Evolutionary conservation across 2,113 vertebrate species (phyloP).

Genomic region (Phyllostomus discolor): DNA sequence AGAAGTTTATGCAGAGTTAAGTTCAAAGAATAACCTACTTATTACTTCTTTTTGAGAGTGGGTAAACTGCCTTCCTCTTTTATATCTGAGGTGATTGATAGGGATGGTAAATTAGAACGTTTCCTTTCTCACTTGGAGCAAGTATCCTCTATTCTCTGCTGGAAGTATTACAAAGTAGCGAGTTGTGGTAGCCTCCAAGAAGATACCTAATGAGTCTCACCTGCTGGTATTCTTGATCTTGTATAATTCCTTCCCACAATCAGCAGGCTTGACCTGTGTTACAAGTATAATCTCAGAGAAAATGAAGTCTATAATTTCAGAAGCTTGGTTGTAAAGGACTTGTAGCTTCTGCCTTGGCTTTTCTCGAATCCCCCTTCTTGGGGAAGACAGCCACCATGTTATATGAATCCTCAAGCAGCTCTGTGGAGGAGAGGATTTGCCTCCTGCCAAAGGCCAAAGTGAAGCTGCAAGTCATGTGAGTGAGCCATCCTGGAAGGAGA

Average conservation of each 20-base stretch:
- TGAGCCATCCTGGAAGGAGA: background rate
- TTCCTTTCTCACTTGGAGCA: background rate
- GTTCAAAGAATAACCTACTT: background rate
- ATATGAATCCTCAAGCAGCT: background rate
- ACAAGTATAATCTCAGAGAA: background rate
- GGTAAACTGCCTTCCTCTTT: background rate
- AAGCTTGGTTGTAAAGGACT: background rate
- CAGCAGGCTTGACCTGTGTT: background rate
- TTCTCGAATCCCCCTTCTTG: background rate
- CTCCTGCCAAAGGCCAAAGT: background rate
- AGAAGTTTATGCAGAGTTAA: constrained; percentile 3
- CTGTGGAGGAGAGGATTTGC: background rate
- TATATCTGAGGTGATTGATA: constrained; percentile 4
- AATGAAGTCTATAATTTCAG: background rate
- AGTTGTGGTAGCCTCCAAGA: background rate
- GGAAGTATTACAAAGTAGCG: background rate
- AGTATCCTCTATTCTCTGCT: background rate
- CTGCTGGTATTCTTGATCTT: background rate
- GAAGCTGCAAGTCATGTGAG: background rate
- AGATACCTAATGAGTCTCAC: background rate
- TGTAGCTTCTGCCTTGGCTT: background rate
- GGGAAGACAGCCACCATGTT: background rate
- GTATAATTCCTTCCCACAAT: background rate
- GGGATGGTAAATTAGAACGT: background rate
- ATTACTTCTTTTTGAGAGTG: background rate